Evolutionary conservation across 2,888 invertebrate genomes (phyloP).

Genomic region (Luperina testacea): DNA sequence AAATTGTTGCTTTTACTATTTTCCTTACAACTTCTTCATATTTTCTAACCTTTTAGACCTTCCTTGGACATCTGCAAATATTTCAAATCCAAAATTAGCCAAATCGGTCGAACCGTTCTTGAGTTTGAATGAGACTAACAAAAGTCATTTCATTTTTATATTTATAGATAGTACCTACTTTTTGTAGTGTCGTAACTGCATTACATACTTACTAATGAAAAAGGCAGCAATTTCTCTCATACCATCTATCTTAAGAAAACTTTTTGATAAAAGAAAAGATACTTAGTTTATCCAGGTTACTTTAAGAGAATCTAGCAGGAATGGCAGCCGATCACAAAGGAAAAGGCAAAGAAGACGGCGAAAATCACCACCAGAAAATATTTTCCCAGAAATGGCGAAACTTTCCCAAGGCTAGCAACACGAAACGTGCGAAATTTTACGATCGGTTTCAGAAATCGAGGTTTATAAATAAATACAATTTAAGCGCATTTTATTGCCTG

Average conservation of each 20-base stretch:
- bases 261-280: not conserved
- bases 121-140: too few species aligned
- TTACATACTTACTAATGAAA: not conserved
- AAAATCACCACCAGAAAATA: not conserved
- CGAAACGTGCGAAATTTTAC: slow-evolving; percentile 77
- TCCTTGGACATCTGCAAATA: too few species aligned
- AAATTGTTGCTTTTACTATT: too few species aligned
- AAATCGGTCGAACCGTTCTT: too few species aligned
- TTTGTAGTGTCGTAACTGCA: not conserved
- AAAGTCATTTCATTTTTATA: too few species aligned
- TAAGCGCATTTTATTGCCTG: slow-evolving; percentile 79
- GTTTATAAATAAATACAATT: slow-evolving; percentile 86
- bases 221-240: not conserved
- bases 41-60: too few species aligned
- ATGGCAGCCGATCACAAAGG: not conserved
- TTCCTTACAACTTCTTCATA: too few species aligned
- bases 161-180: not conserved
- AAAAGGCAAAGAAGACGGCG: not conserved
- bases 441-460: slow-evolving; percentile 79
- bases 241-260: not conserved
- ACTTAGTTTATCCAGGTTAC: not conserved
- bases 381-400: slow-evolving; percentile 3
- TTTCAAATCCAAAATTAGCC: too few species aligned
- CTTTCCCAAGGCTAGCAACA: slow-evolving; percentile 47
- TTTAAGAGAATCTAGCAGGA: not conserved